A percentile compares a stretch with the other conserved stretches of the same genome.
Conservation (phyloP, 2,113 vertebrate genomes). For the Alexandromys fortis region DNA sequence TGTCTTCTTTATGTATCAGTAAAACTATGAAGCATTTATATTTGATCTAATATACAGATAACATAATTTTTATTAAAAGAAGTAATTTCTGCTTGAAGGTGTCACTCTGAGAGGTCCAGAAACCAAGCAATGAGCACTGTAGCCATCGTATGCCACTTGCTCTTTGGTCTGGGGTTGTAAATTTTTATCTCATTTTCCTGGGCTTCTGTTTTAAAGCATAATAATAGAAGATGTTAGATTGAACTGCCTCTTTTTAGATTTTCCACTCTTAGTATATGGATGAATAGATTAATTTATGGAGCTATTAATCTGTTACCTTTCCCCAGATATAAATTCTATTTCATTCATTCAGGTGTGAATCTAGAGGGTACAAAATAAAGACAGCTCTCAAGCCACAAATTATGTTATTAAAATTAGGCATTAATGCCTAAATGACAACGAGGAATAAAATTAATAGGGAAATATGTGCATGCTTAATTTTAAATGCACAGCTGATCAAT, state of each 20-base stretch:
- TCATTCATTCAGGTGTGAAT: conserved; percentile 54
- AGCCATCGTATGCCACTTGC: not conserved
- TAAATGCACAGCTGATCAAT: not conserved
- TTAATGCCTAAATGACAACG: conserved; percentile 27
- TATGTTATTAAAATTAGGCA: conserved; percentile 52
- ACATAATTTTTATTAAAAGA: not conserved
- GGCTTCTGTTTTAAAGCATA: conserved; percentile 47
- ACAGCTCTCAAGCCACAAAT: conserved; percentile 46
- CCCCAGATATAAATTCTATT: conserved; percentile 74
- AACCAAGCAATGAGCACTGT: not conserved
- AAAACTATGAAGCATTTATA: not conserved
- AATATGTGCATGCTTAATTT: conserved; percentile 42
- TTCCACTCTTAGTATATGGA: conserved; percentile 62
- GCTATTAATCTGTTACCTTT: conserved; percentile 72
- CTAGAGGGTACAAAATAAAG: conserved; percentile 23
- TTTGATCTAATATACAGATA: not conserved
- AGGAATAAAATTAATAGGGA: conserved; percentile 48
- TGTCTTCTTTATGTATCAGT: not conserved
- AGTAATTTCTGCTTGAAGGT: not conserved
- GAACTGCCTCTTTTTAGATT: conserved; percentile 63
- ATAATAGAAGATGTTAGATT: conserved; percentile 68
- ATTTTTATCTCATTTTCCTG: conserved; percentile 74
- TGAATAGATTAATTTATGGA: conserved; percentile 75
- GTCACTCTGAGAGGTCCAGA: conserved; percentile 4
- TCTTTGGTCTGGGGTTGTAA: conserved; percentile 51